Base-by-base conservation (phyloP, 2,888 invertebrate genomes). In the Sphaerophoria taeniata region DNA sequence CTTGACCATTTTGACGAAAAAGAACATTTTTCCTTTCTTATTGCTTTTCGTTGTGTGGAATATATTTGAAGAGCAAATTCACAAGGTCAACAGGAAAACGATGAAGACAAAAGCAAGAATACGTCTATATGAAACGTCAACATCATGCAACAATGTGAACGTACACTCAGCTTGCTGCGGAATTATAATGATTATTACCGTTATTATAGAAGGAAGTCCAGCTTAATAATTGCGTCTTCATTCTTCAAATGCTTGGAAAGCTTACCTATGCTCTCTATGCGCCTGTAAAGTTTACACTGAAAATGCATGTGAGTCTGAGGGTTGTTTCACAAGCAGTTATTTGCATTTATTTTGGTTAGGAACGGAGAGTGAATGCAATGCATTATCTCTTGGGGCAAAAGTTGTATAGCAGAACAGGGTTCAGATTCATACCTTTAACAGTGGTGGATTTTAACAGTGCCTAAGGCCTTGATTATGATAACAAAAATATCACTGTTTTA, bases 141-240 rank as follows among this genome's bases (percentile, higher is more conserved):
- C 76, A 72, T 76, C 72, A 49, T 69, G 75, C 69, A 55, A 80
- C 72, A 67, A 69, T 67, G 61, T 74, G 75, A 63, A 80, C 24
- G 24, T 24, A 24, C 60, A 24, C 39, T 60, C 43, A 16, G 39
- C 85, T 77, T 77, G 69, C 76, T 85, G 80, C 81, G 76, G 85
- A 76, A 65, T 77, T 85, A 81, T 81, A 85, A 85, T 81, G 81
- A 85, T 85, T 85, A 85, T 81, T 81, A 85, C 81, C 73, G 47
- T 81, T 85, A 81, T 85, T 85, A 85, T 77, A 58, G 36, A 34
- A 60, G 24, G 43, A 36, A 14, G 61, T 47, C 60, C 2, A 58
- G 51, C 39, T 36, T 49, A n/a, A 69, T 36, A 34, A 63, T 51
- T 67, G 70, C 60, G 65, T 76, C 71, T 72, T 71, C 74, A 49